A percentile compares a stretch with the other conserved stretches of the same genome.
Evolutionary conservation across 2,113 vertebrate species (phyloP).

Genomic region (Carlito syrichta): DNA sequence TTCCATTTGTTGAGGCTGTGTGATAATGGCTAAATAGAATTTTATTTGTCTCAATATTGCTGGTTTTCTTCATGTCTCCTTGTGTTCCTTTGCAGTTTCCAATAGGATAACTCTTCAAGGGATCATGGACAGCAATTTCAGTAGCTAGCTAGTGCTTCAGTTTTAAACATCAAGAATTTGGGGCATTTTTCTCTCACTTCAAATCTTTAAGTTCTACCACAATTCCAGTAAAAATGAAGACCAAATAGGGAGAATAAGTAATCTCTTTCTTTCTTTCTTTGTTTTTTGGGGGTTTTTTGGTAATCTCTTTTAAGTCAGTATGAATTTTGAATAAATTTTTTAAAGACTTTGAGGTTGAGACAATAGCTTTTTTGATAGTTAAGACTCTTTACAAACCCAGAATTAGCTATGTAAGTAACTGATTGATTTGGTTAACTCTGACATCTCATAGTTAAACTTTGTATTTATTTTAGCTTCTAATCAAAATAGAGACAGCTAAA

Average conservation of each 20-base stretch:
- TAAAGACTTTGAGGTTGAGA: background rate
- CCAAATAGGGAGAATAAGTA: background rate
- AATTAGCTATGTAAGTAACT: background rate
- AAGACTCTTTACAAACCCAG: background rate
- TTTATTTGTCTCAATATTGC: background rate
- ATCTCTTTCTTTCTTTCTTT: too few relatives aligned
- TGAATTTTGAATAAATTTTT: background rate
- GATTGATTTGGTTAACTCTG: background rate
- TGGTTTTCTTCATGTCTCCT: background rate
- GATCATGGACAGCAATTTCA: background rate
- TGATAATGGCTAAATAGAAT: background rate
- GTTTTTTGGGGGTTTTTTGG: too few relatives aligned
- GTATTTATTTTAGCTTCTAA: constrained; percentile 27
- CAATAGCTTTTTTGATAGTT: background rate
- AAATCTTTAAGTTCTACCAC: background rate
- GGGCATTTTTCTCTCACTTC: background rate
- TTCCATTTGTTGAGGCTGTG: background rate
- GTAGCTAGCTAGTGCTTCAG: background rate
- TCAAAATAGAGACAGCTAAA: constrained; percentile 4
- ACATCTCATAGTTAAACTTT: background rate
- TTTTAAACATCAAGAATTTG: background rate
- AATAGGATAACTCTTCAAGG: background rate
- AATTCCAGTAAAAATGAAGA: constrained; percentile 30
- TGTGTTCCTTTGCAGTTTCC: background rate
- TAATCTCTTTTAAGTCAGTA: background rate